phyloP scores from a whole-genome alignment of 2,113 vertebrate genomes.

The Aphyosemion australe region DNA sequence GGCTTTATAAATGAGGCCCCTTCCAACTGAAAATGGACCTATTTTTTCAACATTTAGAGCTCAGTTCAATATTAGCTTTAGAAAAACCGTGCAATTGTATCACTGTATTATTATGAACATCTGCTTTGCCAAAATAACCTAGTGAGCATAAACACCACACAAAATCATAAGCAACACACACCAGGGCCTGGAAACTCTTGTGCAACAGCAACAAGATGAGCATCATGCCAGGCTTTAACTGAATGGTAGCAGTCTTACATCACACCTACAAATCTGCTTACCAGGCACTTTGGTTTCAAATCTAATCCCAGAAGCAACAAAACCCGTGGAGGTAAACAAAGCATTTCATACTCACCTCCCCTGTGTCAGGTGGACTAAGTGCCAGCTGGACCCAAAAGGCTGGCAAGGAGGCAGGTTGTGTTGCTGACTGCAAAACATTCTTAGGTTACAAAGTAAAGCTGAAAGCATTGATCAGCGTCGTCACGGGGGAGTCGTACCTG shows the following conservation, averaged over 20 bases:
- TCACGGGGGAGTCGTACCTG: conserved; percentile 45
- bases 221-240: conserved; percentile 41
- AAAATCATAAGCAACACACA: conserved; percentile 15
- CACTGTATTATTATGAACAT: no score
- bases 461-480: conserved; percentile 54
- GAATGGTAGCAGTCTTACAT: conserved; percentile 50
- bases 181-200: not conserved
- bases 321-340: conserved; percentile 66
- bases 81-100: no score
- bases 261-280: conserved; percentile 61
- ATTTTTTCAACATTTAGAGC: no score
- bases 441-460: conserved; percentile 66
- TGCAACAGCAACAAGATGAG: conserved; percentile 38
- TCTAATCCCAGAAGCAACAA: conserved; percentile 68
- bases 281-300: conserved; percentile 66
- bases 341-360: conserved; percentile 75
- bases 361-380: conserved; percentile 65
- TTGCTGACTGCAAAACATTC: conserved; percentile 67
- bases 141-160: no score
- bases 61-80: no score
- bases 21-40: no score
- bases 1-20: no score
- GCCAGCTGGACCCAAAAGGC: conserved; percentile 65
- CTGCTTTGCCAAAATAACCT: no score
- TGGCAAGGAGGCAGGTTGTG: conserved; percentile 62